Base-by-base conservation (phyloP, 1,140 invertebrate genomes). In the Rhopalosiphum maidis region DNA sequence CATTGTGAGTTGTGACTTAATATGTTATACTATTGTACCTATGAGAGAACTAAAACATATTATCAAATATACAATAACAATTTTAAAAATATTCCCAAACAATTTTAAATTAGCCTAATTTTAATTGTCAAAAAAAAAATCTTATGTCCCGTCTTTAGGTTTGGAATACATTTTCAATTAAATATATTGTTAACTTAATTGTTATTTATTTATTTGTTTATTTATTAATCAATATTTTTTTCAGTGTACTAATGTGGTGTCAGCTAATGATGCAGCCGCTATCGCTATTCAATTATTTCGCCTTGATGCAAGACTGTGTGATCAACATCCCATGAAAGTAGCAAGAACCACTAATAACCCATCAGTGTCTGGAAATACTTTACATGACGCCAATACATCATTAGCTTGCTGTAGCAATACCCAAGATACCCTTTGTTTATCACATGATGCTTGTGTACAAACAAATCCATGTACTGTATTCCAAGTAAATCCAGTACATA, bases 201-300 rank as follows among this genome's bases (percentile, higher is more conserved):
- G 21, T 37, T 87, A 51, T 87, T 48, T 48, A 87, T 30, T 2
- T 48, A 21, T 94, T 94, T 9, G 46, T 51, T 51, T 18, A 51
- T 21, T 51, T 18, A 51, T 51, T 51, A 51, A 51, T 18, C 48
- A 18, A 93, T 90, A 91, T 35, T 7, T 35, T 93, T 94, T 94
- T 94, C 94, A 95, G 94, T 91, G 97, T 97, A 95, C 96, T 91
- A 97, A 96, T 95, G 97, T 96, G 94, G 95, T 98, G 93, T 97
- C 97, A 43, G 97, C 97, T 94, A 98, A 99, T 96, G 97, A 98
- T 95, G 98, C 98, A 90, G 98, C 98, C 46, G 97, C 97, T 25
- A 96, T 97, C 94, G 98, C 98, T 8, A 97, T 99, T 94, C 97
- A 98, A 94, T 96, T 99, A 87, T 98, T 98, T 95, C 97, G 97